Conservation (phyloP, 2,797 vertebrate species). For the Esox masquinongy region DNA sequence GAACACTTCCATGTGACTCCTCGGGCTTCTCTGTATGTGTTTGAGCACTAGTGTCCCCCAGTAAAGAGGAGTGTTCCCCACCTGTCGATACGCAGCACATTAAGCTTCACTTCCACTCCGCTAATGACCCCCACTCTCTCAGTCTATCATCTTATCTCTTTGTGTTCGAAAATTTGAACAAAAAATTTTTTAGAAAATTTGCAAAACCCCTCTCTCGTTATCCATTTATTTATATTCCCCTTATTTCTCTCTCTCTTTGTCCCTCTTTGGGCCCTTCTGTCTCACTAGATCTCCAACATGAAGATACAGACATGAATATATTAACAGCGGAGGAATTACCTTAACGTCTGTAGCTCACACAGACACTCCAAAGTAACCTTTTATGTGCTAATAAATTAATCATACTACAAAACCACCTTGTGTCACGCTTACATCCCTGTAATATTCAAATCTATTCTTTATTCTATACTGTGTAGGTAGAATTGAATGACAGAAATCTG, state of each 20-base stretch:
- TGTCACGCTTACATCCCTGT: background rate
- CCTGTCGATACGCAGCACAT: conserved; percentile 27
- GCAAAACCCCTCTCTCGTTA: background rate
- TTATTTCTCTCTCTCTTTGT: conserved; percentile 1
- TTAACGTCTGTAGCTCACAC: background rate
- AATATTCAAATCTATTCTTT: background rate
- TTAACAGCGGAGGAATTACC: background rate
- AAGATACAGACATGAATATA: conserved; percentile 37
- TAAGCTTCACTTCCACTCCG: conserved; percentile 38
- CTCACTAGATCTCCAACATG: background rate
- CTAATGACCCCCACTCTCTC: conserved; percentile 25
- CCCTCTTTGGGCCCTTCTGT: background rate
- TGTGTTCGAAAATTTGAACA: no score
- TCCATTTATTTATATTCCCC: conserved; percentile 3
- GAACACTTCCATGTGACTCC: conserved; percentile 30
- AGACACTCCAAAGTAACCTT: conserved; percentile 61
- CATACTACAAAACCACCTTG: conserved; percentile 43
- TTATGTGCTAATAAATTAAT: conserved; percentile 67
- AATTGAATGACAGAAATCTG: background rate
- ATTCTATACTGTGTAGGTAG: background rate
- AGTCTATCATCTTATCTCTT: conserved; percentile 9
- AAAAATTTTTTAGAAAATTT: background rate
- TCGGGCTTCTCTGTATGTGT: background rate
- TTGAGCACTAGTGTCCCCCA: conserved; percentile 40
- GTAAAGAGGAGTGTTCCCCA: conserved; percentile 34